phyloP scores from a whole-genome alignment of 2,888 invertebrate species.

The Laothoe populi region DNA sequence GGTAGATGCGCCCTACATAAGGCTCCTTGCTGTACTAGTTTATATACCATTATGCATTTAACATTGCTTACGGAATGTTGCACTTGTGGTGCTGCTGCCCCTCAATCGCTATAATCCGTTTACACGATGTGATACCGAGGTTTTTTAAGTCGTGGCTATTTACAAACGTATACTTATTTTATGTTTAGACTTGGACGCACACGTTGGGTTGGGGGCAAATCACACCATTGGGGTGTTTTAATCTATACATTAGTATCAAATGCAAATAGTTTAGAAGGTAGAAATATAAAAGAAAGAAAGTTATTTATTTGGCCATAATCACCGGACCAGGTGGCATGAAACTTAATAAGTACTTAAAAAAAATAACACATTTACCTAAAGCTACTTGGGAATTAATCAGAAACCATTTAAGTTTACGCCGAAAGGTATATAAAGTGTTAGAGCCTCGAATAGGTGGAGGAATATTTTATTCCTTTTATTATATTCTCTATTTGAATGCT shows the following conservation, averaged over 20 bases:
- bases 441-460: no score
- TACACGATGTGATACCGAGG: constrained; percentile 30
- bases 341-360: no score
- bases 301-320: no score
- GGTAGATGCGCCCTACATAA: constrained; percentile 54
- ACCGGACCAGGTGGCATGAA: no score
- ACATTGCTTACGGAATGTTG: constrained; percentile 46
- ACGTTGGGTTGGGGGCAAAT: no score
- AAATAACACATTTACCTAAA: no score
- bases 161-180: constrained; percentile 1
- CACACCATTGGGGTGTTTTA: background rate
- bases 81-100: constrained; percentile 47
- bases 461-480: no score
- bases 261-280: background rate
- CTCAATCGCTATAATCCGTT: constrained; percentile 41
- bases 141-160: constrained; percentile 15
- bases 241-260: background rate
- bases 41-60: constrained; percentile 29
- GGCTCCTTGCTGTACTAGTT: constrained; percentile 50
- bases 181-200: background rate
- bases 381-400: no score
- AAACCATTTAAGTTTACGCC: no score
- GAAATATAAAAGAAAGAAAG: no score
- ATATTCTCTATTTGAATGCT: background rate
- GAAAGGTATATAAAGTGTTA: no score